Evolutionary conservation across 2,113 vertebrate species (phyloP).

Genomic region (Lota lota): DNA sequence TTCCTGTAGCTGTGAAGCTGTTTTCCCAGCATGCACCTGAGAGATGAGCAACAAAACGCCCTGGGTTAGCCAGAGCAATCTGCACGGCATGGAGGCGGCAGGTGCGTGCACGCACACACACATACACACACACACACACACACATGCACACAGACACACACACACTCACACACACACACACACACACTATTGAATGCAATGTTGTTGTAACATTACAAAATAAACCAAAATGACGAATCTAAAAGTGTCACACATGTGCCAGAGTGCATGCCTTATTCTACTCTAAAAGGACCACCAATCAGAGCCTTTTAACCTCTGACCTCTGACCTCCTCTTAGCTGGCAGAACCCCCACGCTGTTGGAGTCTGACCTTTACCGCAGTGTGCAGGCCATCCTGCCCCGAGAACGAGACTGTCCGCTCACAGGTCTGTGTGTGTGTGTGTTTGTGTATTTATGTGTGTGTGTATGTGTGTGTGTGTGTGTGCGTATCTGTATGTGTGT

Average conservation of each 20-base stretch:
- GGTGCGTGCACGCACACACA: constrained; percentile 45
- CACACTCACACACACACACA: not conserved
- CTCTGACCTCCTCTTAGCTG: constrained; percentile 24
- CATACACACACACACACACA: constrained; percentile 1
- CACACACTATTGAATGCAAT: not conserved
- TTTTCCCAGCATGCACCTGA: constrained; percentile 43
- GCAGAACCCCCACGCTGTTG: constrained; percentile 56
- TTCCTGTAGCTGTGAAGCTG: constrained; percentile 24
- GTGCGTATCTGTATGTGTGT: not conserved
- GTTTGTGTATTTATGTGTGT: constrained; percentile 43
- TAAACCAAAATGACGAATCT: not conserved
- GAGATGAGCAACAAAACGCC: constrained; percentile 42
- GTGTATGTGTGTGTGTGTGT: constrained; percentile 75
- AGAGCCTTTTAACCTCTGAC: not conserved
- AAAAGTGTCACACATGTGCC: too few species aligned
- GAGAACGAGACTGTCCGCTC: constrained; percentile 74
- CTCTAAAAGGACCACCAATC: too few species aligned
- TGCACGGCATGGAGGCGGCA: constrained; percentile 57
- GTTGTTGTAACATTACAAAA: not conserved
- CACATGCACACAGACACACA: not conserved
- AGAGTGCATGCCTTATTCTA: too few species aligned
- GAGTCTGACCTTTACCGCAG: constrained; percentile 86
- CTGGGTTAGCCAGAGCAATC: constrained; percentile 44
- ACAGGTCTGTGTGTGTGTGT: too few species aligned
- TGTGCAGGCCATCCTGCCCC: constrained; percentile 82